Conservation (phyloP, 2,888 invertebrate genomes). For the Colletes collaris region DNA sequence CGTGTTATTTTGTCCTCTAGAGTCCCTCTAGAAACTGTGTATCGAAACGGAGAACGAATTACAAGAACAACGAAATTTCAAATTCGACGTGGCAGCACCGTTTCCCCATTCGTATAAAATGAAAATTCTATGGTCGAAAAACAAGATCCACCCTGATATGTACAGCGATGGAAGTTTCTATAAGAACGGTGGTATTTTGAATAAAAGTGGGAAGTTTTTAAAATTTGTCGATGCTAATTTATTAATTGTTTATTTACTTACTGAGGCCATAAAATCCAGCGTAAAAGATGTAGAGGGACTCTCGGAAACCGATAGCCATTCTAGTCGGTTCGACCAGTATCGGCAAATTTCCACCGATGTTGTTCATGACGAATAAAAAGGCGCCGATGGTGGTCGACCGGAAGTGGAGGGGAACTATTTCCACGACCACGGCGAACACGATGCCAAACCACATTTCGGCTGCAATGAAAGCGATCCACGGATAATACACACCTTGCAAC, state of each 20-base stretch:
- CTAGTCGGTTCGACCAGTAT: conserved; percentile 94
- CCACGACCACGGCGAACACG: conserved; percentile 94
- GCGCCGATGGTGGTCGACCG: conserved; percentile 94
- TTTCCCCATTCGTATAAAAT: no score
- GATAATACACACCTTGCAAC: no score
- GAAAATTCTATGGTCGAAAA: no score
- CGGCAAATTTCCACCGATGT: conserved; percentile 94
- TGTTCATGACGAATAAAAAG: conserved; percentile 96
- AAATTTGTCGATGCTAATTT: no score
- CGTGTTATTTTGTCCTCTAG: no score
- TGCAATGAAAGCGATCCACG: conserved; percentile 79
- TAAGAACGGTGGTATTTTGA: no score
- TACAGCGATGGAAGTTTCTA: no score
- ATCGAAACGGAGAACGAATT: no score
- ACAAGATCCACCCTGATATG: no score
- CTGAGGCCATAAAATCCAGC: conserved; percentile 94
- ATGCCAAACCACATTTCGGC: conserved; percentile 98
- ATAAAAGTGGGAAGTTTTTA: background rate
- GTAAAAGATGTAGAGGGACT: conserved; percentile 93
- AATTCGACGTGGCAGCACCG: no score
- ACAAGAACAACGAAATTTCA: no score
- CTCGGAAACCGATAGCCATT: conserved; percentile 91
- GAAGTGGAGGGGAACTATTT: conserved; percentile 92
- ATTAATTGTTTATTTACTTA: conserved; percentile 83
- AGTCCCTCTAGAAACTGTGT: no score